A percentile compares a stretch with the other conserved stretches of the same genome.
Conservation (phyloP, 1,140 invertebrate genomes). For the Monomorium pharaonis region DNA sequence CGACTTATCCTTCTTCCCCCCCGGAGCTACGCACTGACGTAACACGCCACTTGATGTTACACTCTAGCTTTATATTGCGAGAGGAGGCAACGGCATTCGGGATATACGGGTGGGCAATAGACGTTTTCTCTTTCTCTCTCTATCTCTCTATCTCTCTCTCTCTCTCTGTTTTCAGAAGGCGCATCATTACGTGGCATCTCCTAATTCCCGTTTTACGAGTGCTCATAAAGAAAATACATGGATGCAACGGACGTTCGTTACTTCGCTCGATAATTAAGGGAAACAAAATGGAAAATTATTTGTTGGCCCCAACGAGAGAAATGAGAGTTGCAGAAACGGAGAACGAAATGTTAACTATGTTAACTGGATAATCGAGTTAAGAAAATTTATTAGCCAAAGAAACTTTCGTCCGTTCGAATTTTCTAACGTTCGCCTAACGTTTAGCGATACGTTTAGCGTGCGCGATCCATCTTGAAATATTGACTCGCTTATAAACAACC, state of each 20-base stretch:
- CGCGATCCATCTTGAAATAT: neutral
- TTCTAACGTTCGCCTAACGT: too few relatives aligned
- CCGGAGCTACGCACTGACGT: conserved; percentile 19
- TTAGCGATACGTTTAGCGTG: neutral
- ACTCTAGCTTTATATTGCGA: conserved; percentile 17
- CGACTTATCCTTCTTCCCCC: conserved; percentile 52
- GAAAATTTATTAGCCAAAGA: neutral
- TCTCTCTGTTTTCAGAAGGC: too few relatives aligned
- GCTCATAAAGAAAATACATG: neutral
- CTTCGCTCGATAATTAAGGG: neutral
- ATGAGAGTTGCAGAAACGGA: too few relatives aligned
- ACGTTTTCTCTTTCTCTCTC: neutral
- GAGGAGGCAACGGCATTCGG: neutral
- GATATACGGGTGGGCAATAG: neutral
- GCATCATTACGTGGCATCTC: neutral
- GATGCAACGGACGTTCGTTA: neutral
- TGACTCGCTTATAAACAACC: neutral
- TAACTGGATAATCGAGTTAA: neutral
- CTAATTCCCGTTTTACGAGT: neutral
- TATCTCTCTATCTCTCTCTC: too few relatives aligned
- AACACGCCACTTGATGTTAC: conserved; percentile 18
- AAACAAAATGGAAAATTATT: neutral
- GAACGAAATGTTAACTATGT: too few relatives aligned
- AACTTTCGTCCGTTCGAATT: neutral
- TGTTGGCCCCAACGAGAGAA: neutral